These are phyloP conservation scores for Holcopasites calliopsidis DNA, from an alignment of 1,140 invertebrate species.

Conservation along the genomic window DNA sequence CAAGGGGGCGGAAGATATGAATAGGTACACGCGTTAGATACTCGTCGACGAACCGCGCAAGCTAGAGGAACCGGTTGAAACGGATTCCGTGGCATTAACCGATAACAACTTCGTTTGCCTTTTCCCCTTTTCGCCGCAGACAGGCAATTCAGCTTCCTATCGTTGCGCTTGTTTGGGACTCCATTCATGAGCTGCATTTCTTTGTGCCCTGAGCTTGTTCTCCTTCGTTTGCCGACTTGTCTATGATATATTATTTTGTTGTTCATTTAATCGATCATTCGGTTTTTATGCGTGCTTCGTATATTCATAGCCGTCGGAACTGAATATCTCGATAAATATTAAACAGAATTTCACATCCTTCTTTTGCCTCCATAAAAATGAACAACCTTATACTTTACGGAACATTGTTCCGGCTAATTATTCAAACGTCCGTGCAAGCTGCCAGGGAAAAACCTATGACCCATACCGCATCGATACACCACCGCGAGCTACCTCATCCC, in stretches of 20 bases:
- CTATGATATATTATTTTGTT: neutral
- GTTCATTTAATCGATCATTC: no score
- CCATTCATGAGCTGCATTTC: slow-evolving; percentile 4
- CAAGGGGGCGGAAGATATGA: neutral
- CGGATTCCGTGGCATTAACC: slow-evolving; percentile 38
- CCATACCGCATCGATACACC: no score
- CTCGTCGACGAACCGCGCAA: slow-evolving; percentile 2
- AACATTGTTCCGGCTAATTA: no score
- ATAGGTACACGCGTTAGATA: slow-evolving; percentile 31
- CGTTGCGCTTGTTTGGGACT: slow-evolving; percentile 9
- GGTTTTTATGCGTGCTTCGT: no score
- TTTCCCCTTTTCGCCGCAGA: slow-evolving; percentile 33
- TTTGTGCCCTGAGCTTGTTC: neutral
- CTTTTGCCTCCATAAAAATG: no score
- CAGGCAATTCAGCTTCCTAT: slow-evolving; percentile 47
- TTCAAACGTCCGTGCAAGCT: neutral
- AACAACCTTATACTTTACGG: no score
- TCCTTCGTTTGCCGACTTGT: neutral
- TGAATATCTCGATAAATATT: no score
- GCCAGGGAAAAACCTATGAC: no score
- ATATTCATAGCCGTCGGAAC: no score
- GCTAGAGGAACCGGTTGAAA: slow-evolving; percentile 36
- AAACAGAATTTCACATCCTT: no score
- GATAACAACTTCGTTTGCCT: slow-evolving; percentile 41
- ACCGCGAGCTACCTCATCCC: neutral